These are phyloP conservation scores for Pelodiscus sinensis DNA, from an alignment of 2,113 vertebrate species.

Conservation along the genomic window DNA sequence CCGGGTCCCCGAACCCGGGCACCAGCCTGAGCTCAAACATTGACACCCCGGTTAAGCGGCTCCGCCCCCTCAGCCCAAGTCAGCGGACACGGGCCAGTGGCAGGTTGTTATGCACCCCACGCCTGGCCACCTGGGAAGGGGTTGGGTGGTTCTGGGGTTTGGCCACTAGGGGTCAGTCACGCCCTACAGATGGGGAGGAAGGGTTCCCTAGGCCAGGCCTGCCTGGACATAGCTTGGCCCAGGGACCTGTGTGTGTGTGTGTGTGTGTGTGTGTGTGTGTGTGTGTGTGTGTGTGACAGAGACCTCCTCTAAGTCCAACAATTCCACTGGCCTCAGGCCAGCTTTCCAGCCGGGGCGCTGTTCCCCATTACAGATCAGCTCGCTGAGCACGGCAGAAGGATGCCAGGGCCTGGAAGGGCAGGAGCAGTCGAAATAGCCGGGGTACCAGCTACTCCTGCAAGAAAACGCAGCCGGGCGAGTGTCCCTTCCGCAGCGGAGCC, in stretches of 20 bases:
- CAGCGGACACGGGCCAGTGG: too few species aligned
- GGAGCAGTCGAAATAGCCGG: neutral
- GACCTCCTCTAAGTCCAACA: constrained; percentile 43
- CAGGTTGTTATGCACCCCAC: too few species aligned
- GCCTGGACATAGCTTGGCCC: neutral
- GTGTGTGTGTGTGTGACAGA: constrained; percentile 16
- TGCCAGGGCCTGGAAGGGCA: neutral
- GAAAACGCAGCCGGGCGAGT: neutral
- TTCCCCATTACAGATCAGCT: neutral
- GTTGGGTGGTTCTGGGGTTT: fast-evolving
- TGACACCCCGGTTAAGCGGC: neutral
- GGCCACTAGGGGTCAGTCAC: constrained; percentile 73
- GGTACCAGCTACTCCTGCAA: constrained; percentile 1
- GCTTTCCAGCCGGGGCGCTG: constrained; percentile 19
- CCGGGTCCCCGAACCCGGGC: too few species aligned
- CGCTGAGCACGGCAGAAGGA: neutral
- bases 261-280: neutral
- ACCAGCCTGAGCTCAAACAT: neutral
- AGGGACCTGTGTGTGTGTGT: neutral
- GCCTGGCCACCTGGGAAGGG: neutral
- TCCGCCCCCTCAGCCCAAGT: too few species aligned
- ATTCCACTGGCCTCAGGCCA: neutral
- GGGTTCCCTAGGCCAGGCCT: neutral
- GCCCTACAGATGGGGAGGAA: constrained; percentile 8
- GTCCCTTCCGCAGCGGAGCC: neutral